Evolutionary conservation across 2,888 invertebrate species (phyloP).

Genomic region (Reticulitermes lucifugus): DNA sequence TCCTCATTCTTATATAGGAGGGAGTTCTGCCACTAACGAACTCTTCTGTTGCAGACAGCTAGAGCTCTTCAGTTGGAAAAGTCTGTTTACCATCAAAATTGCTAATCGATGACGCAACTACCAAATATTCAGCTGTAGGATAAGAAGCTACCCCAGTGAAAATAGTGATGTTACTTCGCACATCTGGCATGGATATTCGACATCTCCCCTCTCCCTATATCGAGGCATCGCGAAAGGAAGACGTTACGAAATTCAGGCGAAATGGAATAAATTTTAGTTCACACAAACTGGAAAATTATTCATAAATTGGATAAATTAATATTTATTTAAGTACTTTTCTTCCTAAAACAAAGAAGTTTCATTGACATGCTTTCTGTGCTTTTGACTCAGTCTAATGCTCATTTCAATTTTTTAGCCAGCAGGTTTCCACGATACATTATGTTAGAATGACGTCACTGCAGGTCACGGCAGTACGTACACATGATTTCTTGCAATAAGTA

Average conservation of each 20-base stretch:
- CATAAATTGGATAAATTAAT: not conserved
- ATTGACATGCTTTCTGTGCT: too few species aligned
- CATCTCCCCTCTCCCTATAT: not conserved
- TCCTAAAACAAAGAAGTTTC: too few species aligned
- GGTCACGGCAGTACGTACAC: too few species aligned
- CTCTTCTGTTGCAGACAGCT: constrained; percentile 6
- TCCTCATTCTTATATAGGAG: constrained; percentile 20
- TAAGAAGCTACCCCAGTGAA: not conserved
- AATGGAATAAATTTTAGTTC: not conserved
- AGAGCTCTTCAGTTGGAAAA: not conserved
- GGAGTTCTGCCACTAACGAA: constrained; percentile 1
- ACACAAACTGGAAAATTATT: not conserved
- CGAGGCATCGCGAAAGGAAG: not conserved
- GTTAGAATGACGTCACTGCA: too few species aligned
- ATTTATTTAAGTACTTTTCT: not conserved
- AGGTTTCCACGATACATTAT: too few species aligned
- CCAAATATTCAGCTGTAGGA: not conserved
- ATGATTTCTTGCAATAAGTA: too few species aligned
- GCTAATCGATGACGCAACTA: not conserved
- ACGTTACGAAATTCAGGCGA: not conserved
- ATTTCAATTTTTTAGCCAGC: too few species aligned
- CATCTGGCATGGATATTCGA: not conserved
- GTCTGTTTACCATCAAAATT: not conserved
- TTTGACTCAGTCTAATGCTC: too few species aligned
- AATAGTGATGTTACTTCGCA: not conserved